A percentile compares a stretch with the other conserved stretches of the same genome.
These are phyloP conservation scores for Amphimallon solstitiale DNA, from an alignment of 2,888 invertebrate genomes.

Conservation along the genomic window DNA sequence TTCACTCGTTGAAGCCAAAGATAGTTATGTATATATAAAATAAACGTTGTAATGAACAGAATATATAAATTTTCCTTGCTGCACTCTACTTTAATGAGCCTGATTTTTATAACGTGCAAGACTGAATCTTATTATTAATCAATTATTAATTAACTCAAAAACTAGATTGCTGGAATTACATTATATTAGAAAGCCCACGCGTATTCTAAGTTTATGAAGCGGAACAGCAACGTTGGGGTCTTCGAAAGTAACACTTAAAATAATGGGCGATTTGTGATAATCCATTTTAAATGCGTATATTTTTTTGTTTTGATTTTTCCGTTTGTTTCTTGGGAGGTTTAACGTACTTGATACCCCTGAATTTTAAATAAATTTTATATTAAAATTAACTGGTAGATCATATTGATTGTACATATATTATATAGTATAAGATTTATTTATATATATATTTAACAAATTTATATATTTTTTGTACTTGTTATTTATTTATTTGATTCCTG, in stretches of 20 bases:
- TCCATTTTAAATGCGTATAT: neutral
- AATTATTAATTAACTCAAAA: no score
- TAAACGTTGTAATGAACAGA: neutral
- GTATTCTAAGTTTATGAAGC: no score
- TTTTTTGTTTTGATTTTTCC: neutral
- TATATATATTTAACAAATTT: slow-evolving; percentile 25
- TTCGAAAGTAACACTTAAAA: neutral
- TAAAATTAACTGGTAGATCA: slow-evolving; percentile 40
- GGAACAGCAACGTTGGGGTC: neutral
- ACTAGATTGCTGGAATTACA: no score
- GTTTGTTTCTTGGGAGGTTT: neutral
- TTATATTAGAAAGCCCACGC: no score
- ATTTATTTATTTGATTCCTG: neutral
- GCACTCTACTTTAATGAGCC: neutral
- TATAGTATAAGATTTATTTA: neutral
- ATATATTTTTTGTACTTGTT: slow-evolving; percentile 31
- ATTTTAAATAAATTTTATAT: slow-evolving; percentile 34
- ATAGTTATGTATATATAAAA: neutral
- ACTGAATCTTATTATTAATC: neutral
- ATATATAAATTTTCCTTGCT: neutral
- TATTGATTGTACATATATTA: slow-evolving; percentile 36
- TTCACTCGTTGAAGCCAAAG: neutral
- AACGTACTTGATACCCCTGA: neutral
- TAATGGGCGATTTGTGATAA: slow-evolving; percentile 25
- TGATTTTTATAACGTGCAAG: neutral